These are phyloP conservation scores for Bombus confusus DNA, from an alignment of 1,140 invertebrate species.

Conservation along the genomic window DNA sequence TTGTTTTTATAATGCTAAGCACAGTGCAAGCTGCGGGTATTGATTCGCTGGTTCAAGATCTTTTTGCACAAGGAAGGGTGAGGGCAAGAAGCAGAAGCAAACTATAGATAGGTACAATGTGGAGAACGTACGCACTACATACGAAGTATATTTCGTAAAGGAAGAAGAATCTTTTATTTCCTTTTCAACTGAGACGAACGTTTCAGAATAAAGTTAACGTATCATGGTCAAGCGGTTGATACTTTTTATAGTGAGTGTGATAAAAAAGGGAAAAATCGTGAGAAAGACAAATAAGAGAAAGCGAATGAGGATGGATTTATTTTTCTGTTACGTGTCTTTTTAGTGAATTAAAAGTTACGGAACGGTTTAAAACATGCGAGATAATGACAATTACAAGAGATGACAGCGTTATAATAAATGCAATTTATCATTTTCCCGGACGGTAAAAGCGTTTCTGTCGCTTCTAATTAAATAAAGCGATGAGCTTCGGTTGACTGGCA, in stretches of 20 bases:
- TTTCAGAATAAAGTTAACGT: background rate
- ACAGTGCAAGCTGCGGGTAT: background rate
- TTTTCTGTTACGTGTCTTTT: too few relatives aligned
- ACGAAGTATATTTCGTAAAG: background rate
- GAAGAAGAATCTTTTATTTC: too few relatives aligned
- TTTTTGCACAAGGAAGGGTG: background rate
- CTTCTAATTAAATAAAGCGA: conserved; percentile 43
- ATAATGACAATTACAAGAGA: background rate
- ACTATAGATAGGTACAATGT: background rate
- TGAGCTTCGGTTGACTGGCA: conserved; percentile 44
- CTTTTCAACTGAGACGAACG: background rate
- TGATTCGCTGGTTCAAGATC: background rate
- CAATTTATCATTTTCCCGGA: conserved; percentile 1
- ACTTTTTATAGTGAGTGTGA: background rate
- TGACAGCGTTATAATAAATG: background rate
- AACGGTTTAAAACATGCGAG: background rate
- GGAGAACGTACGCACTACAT: background rate
- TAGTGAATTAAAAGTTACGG: background rate
- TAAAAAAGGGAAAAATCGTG: background rate
- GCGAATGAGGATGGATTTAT: background rate
- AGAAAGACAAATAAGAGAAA: background rate
- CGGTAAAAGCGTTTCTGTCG: conserved; percentile 10
- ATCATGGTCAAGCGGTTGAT: background rate
- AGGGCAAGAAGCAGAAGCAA: background rate
- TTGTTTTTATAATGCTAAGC: background rate